phyloP scores from a whole-genome alignment of 2,113 vertebrate species.

The Dicentrarchus labrax region DNA sequence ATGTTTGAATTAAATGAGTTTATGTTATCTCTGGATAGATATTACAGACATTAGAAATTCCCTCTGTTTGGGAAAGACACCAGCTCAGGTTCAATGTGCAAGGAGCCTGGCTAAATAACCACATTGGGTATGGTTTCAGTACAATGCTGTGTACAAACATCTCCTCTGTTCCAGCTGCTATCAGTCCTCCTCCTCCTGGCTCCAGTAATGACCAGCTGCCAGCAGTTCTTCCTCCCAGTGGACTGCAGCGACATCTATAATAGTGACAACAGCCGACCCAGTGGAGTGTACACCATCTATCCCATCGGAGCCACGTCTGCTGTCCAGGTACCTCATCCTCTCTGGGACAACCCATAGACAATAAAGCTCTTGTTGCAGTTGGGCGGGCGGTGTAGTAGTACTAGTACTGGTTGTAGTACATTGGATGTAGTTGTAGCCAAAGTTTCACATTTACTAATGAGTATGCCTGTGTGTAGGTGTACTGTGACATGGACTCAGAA shows the following conservation, averaged over 20 bases:
- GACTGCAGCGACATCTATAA: constrained; percentile 36
- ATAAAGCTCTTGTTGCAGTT: too few relatives aligned
- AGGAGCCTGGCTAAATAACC: too few relatives aligned
- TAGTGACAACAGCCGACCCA: neutral
- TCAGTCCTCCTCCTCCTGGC: constrained; percentile 15
- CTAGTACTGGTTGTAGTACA: too few relatives aligned
- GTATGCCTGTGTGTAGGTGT: neutral
- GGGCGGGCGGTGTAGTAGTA: too few relatives aligned
- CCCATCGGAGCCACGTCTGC: constrained; percentile 37
- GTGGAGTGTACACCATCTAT: constrained; percentile 46
- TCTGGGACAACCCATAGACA: neutral
- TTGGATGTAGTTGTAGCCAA: neutral
- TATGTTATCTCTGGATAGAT: too few relatives aligned
- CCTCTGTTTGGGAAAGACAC: too few relatives aligned
- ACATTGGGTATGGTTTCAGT: too few relatives aligned
- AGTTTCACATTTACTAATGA: neutral
- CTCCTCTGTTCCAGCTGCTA: constrained; percentile 3
- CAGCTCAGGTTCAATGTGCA: too few relatives aligned
- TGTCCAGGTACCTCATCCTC: constrained; percentile 12
- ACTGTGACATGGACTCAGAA: too few relatives aligned
- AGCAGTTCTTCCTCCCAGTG: neutral
- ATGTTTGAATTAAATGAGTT: too few relatives aligned
- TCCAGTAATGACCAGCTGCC: neutral
- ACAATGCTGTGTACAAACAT: too few relatives aligned
- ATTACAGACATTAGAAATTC: too few relatives aligned